Percentiles rank a stretch among this genome's conserved stretches.
phyloP scores from a whole-genome alignment of 2,888 invertebrate species.

The Dicranocentrus wangi region DNA sequence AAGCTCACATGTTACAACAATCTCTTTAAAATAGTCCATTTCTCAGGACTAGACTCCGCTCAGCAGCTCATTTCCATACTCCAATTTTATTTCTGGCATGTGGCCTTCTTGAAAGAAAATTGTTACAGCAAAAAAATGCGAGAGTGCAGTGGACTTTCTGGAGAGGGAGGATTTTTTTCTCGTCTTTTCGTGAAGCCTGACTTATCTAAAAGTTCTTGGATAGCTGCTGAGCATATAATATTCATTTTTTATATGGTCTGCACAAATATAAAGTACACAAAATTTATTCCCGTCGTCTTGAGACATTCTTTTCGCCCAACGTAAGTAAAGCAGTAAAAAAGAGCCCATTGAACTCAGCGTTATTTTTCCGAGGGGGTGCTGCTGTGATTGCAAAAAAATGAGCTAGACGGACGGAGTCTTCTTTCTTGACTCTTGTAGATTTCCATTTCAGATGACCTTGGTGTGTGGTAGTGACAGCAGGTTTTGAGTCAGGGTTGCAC shows the following conservation, averaged over 20 bases:
- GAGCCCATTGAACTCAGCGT: conserved; percentile 15
- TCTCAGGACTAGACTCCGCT: too few species aligned
- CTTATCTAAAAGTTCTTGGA: too few species aligned
- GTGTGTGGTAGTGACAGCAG: not conserved
- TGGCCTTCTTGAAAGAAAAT: too few species aligned
- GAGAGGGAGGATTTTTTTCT: not conserved
- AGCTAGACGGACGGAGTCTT: not conserved
- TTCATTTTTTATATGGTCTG: not conserved
- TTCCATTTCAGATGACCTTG: conserved; percentile 24
- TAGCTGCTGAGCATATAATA: too few species aligned
- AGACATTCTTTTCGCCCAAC: not conserved
- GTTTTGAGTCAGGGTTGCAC: not conserved
- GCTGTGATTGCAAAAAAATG: not conserved
- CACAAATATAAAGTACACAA: not conserved
- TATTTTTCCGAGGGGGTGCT: too few species aligned
- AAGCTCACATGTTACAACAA: too few species aligned
- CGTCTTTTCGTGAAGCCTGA: not conserved
- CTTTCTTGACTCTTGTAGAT: not conserved
- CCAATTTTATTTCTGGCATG: too few species aligned
- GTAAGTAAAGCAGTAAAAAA: not conserved
- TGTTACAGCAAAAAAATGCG: not conserved
- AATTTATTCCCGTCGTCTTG: not conserved
- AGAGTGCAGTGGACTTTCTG: not conserved
- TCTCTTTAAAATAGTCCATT: too few species aligned
- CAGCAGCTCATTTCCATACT: too few species aligned